Evolutionary conservation across 1,140 invertebrate species (phyloP).

Genomic region (Monochamus saltuarius): DNA sequence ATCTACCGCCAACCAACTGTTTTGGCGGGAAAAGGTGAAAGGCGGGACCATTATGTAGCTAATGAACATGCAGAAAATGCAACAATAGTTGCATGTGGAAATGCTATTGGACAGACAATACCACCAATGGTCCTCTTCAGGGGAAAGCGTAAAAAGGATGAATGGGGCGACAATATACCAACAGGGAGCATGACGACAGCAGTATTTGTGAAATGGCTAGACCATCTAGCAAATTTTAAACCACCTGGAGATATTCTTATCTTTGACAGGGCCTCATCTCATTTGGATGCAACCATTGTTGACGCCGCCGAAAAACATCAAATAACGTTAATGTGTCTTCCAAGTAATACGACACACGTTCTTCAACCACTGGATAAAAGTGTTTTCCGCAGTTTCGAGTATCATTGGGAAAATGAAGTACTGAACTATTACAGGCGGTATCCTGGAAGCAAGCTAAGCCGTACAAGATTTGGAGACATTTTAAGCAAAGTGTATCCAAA

Average conservation of each 20-base stretch:
- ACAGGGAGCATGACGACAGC: conserved; percentile 49
- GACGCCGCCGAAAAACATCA: conserved; percentile 43
- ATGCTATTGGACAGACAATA: conserved; percentile 44
- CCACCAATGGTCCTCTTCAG: conserved; percentile 51
- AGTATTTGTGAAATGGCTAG: conserved; percentile 45
- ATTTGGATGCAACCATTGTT: conserved; percentile 43
- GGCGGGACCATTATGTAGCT: conserved; percentile 41
- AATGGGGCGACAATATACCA: conserved; percentile 38
- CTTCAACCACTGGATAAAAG: conserved; percentile 51
- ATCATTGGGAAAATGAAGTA: conserved; percentile 22
- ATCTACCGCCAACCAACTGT: conserved; percentile 47
- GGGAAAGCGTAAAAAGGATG: conserved; percentile 42
- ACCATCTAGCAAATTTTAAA: conserved; percentile 46
- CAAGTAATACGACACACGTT: conserved; percentile 51
- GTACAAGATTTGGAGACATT: too few relatives aligned
- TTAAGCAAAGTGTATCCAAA: too few relatives aligned
- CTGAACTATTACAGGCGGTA: conserved; percentile 9
- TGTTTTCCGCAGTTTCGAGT: conserved; percentile 33
- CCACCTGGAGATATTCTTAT: conserved; percentile 43
- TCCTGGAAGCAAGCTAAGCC: too few relatives aligned
- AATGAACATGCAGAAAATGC: conserved; percentile 47
- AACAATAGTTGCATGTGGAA: conserved; percentile 47
- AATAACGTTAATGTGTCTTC: conserved; percentile 49
- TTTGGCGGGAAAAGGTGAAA: conserved; percentile 37
- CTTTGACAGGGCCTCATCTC: conserved; percentile 48